Percentiles rank a stretch among this genome's conserved stretches.
phyloP scores from a whole-genome alignment of 2,797 vertebrate genomes.

The Oophaga sylvatica region DNA sequence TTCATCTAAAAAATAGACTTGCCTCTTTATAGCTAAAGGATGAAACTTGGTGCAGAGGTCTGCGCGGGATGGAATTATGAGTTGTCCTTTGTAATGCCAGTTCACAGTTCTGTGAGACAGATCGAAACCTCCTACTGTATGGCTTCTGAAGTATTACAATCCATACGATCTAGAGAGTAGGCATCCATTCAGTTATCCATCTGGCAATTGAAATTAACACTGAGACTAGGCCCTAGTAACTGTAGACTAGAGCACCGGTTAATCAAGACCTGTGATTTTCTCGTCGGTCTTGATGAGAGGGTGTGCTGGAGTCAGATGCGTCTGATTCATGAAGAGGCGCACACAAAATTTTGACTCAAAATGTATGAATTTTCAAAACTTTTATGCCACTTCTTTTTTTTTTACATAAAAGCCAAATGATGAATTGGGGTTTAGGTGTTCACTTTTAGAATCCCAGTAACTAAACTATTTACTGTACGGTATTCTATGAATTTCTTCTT shows the following conservation, averaged over 20 bases:
- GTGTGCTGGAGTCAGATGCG: too few species aligned
- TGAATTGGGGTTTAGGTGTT: too few species aligned
- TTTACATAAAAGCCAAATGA: too few species aligned
- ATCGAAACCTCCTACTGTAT: slow-evolving; percentile 11
- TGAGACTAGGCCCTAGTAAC: background rate
- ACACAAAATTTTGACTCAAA: too few species aligned
- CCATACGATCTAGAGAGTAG: background rate
- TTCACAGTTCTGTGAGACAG: background rate
- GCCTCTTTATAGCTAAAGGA: background rate
- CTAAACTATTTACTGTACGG: too few species aligned
- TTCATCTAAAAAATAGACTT: slow-evolving; percentile 15
- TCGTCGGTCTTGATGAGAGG: too few species aligned
- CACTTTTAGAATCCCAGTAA: too few species aligned
- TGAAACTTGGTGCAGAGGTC: background rate
- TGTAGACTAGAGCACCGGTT: background rate
- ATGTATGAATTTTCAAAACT: too few species aligned
- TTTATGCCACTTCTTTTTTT: too few species aligned
- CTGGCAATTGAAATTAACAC: background rate
- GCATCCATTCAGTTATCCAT: background rate
- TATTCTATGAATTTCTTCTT: too few species aligned
- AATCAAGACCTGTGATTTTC: too few species aligned
- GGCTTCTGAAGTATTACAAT: background rate
- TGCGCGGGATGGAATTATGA: background rate
- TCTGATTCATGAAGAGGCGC: too few species aligned
- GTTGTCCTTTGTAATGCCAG: background rate